These are phyloP conservation scores for Melikaiella ostensackeni DNA, from an alignment of 2,888 invertebrate species.

Conservation along the genomic window DNA sequence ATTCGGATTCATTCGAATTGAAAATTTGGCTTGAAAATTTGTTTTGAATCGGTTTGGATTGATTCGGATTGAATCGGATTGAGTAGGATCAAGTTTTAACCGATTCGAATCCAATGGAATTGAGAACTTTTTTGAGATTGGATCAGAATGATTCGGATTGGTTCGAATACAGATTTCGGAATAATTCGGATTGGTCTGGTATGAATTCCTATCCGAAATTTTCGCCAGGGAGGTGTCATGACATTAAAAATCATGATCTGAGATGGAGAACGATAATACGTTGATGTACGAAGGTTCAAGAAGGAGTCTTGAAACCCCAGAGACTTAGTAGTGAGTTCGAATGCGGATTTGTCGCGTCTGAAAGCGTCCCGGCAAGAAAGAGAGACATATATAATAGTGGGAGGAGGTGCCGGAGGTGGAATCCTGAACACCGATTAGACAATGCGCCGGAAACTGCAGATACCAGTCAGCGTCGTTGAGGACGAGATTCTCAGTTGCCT, in stretches of 20 bases:
- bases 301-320: conserved; percentile 41
- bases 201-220: no score
- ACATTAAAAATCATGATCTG: neutral
- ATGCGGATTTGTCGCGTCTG: conserved; percentile 69
- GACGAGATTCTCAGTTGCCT: conserved; percentile 55
- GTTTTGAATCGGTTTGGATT: no score
- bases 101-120: no score
- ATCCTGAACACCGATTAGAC: conserved; percentile 70
- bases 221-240: no score
- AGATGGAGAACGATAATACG: conserved; percentile 47
- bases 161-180: no score
- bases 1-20: no score
- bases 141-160: no score
- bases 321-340: conserved; percentile 65
- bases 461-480: conserved; percentile 59
- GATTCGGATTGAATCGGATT: no score
- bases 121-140: no score
- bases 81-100: no score
- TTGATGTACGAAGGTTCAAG: conserved; percentile 41
- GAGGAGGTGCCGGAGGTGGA: conserved; percentile 51
- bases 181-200: no score
- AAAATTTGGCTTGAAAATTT: no score
- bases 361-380: conserved; percentile 57
- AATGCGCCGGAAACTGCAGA: conserved; percentile 68
- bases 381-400: conserved; percentile 48